A percentile compares a stretch with the other conserved stretches of the same genome.
Conservation (phyloP, 2,797 vertebrate species). For the Lophius americanus region DNA sequence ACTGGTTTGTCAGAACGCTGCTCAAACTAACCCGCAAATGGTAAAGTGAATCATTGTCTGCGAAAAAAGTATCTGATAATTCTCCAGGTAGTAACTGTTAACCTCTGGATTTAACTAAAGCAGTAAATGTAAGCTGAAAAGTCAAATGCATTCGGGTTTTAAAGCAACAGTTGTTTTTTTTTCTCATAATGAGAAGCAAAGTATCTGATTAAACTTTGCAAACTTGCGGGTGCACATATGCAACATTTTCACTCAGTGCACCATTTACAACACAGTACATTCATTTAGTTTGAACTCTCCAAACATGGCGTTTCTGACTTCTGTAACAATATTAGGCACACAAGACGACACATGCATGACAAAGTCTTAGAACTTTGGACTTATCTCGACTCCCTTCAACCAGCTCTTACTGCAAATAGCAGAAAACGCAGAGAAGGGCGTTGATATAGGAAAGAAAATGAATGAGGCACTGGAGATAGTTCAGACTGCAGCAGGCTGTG, state of each 20-base stretch:
- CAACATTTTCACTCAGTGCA: conserved; percentile 36
- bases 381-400: not conserved
- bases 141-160: conserved; percentile 19
- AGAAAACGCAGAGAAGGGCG: conserved; percentile 24
- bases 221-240: conserved; percentile 39
- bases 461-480: conserved; percentile 73
- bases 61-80: not conserved
- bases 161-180: conserved; percentile 39
- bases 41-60: conserved; percentile 7
- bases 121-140: not conserved
- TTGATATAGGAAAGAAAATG: conserved; percentile 31
- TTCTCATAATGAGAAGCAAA: conserved; percentile 41
- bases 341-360: conserved; percentile 2
- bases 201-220: conserved; percentile 47
- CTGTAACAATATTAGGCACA: conserved; percentile 17
- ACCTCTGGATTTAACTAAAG: conserved; percentile 14
- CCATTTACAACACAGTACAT: conserved; percentile 58
- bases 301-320: conserved; percentile 9
- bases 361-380: conserved; percentile 2
- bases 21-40: conserved; percentile 17
- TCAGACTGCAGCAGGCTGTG: conserved; percentile 52
- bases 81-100: conserved; percentile 21
- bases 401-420: conserved; percentile 5
- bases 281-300: conserved; percentile 37
- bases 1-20: conserved; percentile 13